Percentiles rank a stretch among this genome's conserved stretches.
Conservation (phyloP, 2,113 vertebrate genomes). For the Zapus hudsonius region DNA sequence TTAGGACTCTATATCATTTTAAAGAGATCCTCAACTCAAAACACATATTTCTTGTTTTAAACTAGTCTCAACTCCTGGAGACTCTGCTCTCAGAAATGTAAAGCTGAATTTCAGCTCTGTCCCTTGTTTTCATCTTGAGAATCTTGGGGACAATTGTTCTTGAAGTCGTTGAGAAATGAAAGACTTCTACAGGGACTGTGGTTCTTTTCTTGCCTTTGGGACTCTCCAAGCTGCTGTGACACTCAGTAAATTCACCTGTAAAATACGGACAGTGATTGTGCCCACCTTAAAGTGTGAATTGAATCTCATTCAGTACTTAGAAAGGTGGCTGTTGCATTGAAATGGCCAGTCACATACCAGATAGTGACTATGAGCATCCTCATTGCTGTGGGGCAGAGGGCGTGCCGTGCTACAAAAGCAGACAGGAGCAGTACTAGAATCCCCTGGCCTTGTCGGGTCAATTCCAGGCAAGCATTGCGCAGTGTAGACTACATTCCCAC, state of each 20-base stretch:
- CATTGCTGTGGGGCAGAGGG: neutral
- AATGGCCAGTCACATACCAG: neutral
- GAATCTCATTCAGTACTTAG: neutral
- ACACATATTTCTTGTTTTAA: constrained; percentile 2
- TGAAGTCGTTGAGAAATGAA: neutral
- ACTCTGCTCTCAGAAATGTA: neutral
- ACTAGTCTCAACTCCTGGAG: neutral
- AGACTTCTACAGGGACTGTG: neutral
- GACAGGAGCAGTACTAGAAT: neutral
- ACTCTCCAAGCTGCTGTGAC: neutral
- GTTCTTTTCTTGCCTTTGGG: neutral
- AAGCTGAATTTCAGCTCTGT: neutral
- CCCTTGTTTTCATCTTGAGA: neutral
- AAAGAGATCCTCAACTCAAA: neutral
- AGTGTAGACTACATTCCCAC: neutral
- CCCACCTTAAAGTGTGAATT: neutral
- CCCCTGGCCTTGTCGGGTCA: neutral
- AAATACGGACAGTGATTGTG: neutral
- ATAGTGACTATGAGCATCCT: neutral
- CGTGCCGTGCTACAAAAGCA: too few species aligned
- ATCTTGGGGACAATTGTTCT: neutral
- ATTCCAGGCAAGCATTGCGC: neutral
- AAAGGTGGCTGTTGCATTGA: neutral
- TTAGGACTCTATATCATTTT: neutral
- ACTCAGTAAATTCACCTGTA: neutral